Evolutionary conservation across 2,113 vertebrate species (phyloP).

Genomic region (Myotis lucifugus): DNA sequence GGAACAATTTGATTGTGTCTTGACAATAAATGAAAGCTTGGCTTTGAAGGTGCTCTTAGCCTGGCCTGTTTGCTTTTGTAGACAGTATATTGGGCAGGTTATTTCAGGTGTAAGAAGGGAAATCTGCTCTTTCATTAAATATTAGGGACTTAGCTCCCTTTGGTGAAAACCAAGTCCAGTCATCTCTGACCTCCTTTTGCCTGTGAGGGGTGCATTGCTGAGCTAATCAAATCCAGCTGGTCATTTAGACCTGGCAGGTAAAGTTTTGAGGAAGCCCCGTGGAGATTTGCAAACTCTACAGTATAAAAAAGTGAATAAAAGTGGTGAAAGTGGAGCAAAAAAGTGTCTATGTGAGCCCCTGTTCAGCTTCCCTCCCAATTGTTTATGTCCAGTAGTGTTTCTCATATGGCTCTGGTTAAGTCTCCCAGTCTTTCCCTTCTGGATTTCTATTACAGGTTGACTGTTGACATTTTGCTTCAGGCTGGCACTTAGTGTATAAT

Average conservation of each 20-base stretch:
- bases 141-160: constrained; percentile 62
- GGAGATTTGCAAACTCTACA: neutral
- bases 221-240: neutral
- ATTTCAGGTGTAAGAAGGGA: constrained; percentile 58
- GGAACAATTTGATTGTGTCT: constrained; percentile 53
- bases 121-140: constrained; percentile 35
- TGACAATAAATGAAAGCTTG: constrained; percentile 65
- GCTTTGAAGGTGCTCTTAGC: constrained; percentile 60
- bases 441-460: constrained; percentile 11
- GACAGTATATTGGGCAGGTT: constrained; percentile 21
- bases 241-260: neutral
- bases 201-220: fast-evolving
- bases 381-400: neutral
- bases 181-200: neutral
- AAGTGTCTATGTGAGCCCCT: neutral
- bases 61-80: constrained; percentile 37
- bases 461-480: constrained; percentile 58
- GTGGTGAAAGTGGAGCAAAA: constrained; percentile 10
- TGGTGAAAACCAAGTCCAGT: constrained; percentile 23
- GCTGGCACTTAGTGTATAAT: neutral
- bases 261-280: constrained; percentile 41
- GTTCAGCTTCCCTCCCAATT: neutral
- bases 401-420: neutral
- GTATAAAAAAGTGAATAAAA: constrained; percentile 63
- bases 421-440: constrained; percentile 6